Evolutionary conservation across 2,888 invertebrate genomes (phyloP).

Genomic region (Chorisops tibialis): DNA sequence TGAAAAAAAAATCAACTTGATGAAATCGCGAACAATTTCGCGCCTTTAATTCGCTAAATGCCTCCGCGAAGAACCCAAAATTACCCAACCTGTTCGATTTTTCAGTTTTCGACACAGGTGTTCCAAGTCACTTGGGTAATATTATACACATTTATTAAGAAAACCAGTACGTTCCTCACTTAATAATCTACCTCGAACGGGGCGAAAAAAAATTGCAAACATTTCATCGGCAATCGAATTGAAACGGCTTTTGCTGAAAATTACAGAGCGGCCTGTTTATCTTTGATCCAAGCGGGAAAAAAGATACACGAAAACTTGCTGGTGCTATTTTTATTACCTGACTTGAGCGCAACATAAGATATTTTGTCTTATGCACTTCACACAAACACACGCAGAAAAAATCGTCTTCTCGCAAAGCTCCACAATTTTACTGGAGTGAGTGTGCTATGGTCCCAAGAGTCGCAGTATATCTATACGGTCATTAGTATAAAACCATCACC

Average conservation of each 20-base stretch:
- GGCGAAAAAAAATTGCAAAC: constrained; percentile 32
- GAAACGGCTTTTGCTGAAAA: constrained; percentile 49
- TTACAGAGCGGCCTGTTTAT: constrained; percentile 53
- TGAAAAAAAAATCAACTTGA: constrained; percentile 26
- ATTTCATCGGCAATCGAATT: constrained; percentile 39
- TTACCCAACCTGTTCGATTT: no score
- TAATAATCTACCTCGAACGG: no score
- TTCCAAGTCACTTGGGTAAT: neutral
- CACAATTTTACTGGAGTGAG: no score
- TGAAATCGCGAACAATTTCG: constrained; percentile 11
- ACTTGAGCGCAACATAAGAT: neutral
- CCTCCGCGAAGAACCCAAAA: neutral
- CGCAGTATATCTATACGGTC: no score
- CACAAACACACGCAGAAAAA: neutral
- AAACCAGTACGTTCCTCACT: no score
- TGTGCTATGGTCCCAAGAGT: no score
- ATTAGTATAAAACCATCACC: neutral
- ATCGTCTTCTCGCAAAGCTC: no score
- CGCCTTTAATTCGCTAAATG: constrained; percentile 1
- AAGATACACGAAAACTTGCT: constrained; percentile 48
- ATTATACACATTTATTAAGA: no score
- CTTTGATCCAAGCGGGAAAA: constrained; percentile 50
- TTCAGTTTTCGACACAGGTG: constrained; percentile 26
- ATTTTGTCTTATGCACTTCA: neutral
- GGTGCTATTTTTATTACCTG: constrained; percentile 37